A percentile compares a stretch with the other conserved stretches of the same genome.
Evolutionary conservation across 2,888 invertebrate species (phyloP).

Genomic region (Thalpophila matura): DNA sequence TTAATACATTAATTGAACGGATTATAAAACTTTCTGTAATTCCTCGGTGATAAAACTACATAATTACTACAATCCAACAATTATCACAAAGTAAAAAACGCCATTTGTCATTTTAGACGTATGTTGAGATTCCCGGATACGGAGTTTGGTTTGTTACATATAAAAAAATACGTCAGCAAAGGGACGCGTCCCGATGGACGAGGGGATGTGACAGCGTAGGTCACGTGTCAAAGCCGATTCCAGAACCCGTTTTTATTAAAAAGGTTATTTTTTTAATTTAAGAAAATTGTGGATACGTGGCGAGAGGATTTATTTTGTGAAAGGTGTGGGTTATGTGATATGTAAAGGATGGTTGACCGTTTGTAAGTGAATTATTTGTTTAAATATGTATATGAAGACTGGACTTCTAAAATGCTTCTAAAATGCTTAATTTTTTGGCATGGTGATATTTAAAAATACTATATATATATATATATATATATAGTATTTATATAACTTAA

Average conservation of each 20-base stretch:
- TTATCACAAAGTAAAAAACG: conserved; percentile 25
- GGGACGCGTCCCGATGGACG: conserved; percentile 61
- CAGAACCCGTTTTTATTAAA: conserved; percentile 46
- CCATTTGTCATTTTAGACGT: conserved; percentile 52
- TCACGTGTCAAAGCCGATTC: conserved; percentile 64
- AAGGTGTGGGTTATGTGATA: neutral
- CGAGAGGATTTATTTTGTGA: neutral
- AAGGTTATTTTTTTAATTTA: conserved; percentile 33
- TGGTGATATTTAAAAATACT: too few relatives aligned
- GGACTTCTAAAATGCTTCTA: neutral
- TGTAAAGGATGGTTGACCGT: neutral
- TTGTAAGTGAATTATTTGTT: neutral
- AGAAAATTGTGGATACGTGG: neutral
- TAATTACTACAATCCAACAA: neutral
- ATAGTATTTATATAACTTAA: too few relatives aligned
- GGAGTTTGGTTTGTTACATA: conserved; percentile 57
- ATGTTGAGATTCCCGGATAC: conserved; percentile 53
- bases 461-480: too few relatives aligned
- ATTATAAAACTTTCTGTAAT: too few relatives aligned
- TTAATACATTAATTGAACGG: too few relatives aligned
- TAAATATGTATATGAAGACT: neutral
- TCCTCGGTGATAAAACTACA: too few relatives aligned
- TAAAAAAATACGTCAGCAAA: conserved; percentile 62
- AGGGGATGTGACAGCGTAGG: conserved; percentile 67
- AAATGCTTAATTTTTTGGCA: too few relatives aligned